These are phyloP conservation scores for Montipora capricornis DNA, from an alignment of 64 coral and sea anemone species.

Conservation along the genomic window DNA sequence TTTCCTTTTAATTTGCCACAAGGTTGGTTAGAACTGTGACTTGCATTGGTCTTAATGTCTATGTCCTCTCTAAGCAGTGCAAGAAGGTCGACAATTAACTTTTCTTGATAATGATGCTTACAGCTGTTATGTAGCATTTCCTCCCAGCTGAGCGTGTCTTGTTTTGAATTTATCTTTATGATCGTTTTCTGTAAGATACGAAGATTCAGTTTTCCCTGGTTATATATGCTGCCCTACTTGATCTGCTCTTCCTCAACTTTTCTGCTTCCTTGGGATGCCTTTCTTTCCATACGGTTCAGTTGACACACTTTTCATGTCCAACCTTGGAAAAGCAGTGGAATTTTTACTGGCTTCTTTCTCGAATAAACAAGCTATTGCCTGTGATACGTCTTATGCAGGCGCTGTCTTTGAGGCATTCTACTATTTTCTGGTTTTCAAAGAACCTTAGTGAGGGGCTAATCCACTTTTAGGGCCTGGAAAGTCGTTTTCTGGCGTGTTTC, in stretches of 20 bases:
- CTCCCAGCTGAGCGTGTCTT: not conserved
- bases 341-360: not conserved
- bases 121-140: constrained; percentile 26
- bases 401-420: constrained; percentile 20
- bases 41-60: constrained; percentile 16
- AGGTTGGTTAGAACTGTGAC: constrained; percentile 18
- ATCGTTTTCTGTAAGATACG: too few relatives aligned
- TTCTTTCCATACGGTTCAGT: not conserved
- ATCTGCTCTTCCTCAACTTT: not conserved
- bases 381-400: constrained; percentile 8
- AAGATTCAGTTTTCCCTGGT: not conserved
- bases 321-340: constrained; percentile 12
- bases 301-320: constrained; percentile 9
- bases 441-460: not conserved
- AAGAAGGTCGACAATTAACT: constrained; percentile 35
- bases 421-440: constrained; percentile 28
- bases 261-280: constrained; percentile 2
- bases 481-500: not conserved
- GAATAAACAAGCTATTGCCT: not conserved
- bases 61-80: constrained; percentile 3
- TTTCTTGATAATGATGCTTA: constrained; percentile 40
- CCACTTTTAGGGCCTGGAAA: constrained; percentile 18
- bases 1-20: constrained; percentile 32
- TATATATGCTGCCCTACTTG: constrained; percentile 12
- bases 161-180: constrained; percentile 16